Evolutionary conservation across 2,888 invertebrate species (phyloP), one percentile per base, ranked within the genome.

Genomic region (Silvanus unidentatus): DNA sequence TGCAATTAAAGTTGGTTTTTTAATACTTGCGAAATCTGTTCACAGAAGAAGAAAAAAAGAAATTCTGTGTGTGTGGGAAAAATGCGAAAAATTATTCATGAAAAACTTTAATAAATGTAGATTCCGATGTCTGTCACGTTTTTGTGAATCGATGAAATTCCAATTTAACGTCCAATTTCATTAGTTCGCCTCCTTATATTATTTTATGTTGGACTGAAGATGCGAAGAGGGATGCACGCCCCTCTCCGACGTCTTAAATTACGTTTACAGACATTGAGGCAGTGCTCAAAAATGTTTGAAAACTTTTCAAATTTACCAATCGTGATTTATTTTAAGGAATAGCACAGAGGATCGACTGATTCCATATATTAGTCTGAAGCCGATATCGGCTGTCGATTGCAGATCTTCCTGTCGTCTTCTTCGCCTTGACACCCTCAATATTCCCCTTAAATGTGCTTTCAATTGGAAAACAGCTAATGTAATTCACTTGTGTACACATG

Each of bases 151-250:
- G 59, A 63, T 63, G 63, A 61, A 63, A 63, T 63, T 62, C 63
- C 59, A 63, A 63, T 63, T 63, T 63, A 59, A 58, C 58, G 58
- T 59, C 57, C 52, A 49, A 56, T 60, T 60, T 62, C 60, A 63
- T 63, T 63, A 61, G 44, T 45, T 47, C 44, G 22, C 41, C 28
- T 36, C 36, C 39, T 15, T 40, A 14, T 39, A 49, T 49, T 46
- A 46, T 49, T 46, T 48, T 45, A 45, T 43, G 45, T 48, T 38
- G 43, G 30, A 37, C 37, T 29, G 36, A 41, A 36, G 45, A 22
- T n/a, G 45, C 39, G 44, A 44, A 48, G 42, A 42, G 29, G n/a
- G n/a, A n/a, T n/a, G n/a, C n/a, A n/a, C n/a, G n/a, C n/a, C n/a
- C 12, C 22, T 16, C n/a, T 4, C 39, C 11, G 27, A 11, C 10